Evolutionary conservation across 2,888 invertebrate genomes (phyloP).

Genomic region (Stratiomys singularior): DNA sequence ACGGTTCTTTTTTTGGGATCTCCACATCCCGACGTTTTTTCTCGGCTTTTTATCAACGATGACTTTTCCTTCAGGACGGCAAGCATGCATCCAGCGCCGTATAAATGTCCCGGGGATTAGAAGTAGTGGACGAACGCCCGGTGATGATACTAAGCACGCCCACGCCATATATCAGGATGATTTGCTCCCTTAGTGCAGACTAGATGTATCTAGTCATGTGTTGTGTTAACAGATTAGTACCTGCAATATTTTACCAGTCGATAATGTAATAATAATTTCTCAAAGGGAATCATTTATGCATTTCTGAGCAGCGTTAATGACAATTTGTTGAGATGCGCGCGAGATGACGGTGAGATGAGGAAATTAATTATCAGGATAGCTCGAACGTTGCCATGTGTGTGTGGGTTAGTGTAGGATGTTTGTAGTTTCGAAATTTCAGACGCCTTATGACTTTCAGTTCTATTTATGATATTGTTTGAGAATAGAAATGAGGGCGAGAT

Average conservation of each 20-base stretch:
- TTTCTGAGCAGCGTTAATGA: not conserved
- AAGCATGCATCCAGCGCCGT: not conserved
- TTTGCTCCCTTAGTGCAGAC: constrained; percentile 18
- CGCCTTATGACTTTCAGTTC: too few species aligned
- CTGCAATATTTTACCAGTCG: constrained; percentile 42
- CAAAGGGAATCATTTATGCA: constrained; percentile 20
- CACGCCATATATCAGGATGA: constrained; percentile 41
- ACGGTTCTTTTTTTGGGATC: not conserved
- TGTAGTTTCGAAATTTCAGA: too few species aligned
- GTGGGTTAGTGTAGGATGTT: too few species aligned
- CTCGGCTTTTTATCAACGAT: not conserved
- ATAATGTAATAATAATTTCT: constrained; percentile 34
- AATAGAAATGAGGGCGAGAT: too few species aligned
- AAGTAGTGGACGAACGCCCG: not conserved
- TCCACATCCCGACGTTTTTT: not conserved
- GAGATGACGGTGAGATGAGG: too few species aligned
- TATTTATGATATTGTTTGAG: too few species aligned
- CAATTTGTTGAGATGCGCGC: not conserved
- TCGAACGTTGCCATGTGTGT: too few species aligned
- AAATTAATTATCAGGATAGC: not conserved
- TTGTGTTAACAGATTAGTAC: constrained; percentile 44
- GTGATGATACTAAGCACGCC: constrained; percentile 33
- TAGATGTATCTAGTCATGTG: not conserved
- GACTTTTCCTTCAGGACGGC: not conserved
- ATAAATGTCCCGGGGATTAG: not conserved